phyloP scores from a whole-genome alignment of 2,888 invertebrate genomes.

The Trichogramma dendrolimi region DNA sequence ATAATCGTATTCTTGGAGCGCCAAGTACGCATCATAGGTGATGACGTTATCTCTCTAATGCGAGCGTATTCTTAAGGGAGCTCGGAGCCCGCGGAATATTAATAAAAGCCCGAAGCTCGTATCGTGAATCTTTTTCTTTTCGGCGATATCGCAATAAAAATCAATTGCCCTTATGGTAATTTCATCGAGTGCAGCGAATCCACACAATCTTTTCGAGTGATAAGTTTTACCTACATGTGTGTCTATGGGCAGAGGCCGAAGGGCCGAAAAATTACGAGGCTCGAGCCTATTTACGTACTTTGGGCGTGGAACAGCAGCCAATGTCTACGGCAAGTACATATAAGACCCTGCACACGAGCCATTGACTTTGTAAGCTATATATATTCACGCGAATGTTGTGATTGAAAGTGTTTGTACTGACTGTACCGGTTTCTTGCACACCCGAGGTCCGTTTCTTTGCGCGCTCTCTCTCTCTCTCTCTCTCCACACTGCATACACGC shows the following conservation, averaged over 20 bases:
- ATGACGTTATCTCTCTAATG: too few relatives aligned
- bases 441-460: conserved; percentile 42
- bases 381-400: conserved; percentile 33
- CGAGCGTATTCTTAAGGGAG: neutral
- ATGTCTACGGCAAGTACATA: neutral
- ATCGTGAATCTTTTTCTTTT: neutral
- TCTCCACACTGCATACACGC: conserved; percentile 3
- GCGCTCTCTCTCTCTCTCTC: conserved; percentile 14
- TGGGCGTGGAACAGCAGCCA: too few relatives aligned
- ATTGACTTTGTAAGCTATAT: neutral
- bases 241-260: too few relatives aligned
- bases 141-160: conserved; percentile 25
- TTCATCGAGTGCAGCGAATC: conserved; percentile 16
- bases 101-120: neutral
- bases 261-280: too few relatives aligned
- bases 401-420: conserved; percentile 36
- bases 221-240: neutral
- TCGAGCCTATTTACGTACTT: too few relatives aligned
- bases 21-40: neutral
- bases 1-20: neutral
- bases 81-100: neutral
- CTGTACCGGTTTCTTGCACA: conserved; percentile 39
- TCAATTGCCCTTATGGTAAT: conserved; percentile 25
- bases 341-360: neutral
- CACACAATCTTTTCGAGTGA: conserved; percentile 15